Evolutionary conservation across 2,113 vertebrate genomes (phyloP), one percentile per base, ranked within the genome.

Genomic region (Rattus norvegicus): DNA sequence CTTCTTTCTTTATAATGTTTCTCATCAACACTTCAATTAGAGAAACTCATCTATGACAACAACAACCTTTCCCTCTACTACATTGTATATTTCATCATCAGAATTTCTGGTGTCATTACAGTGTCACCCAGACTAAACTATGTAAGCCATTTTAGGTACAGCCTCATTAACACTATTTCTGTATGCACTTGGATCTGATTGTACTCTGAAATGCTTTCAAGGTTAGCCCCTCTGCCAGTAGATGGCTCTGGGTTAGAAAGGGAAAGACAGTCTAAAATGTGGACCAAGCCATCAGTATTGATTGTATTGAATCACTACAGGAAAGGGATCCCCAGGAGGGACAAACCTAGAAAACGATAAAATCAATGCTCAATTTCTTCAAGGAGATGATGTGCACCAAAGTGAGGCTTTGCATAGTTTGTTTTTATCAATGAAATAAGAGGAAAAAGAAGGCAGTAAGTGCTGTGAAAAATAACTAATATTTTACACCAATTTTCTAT

Each of bases 221-320:
- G 54, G 24, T 84, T 95, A 92, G 59, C 33, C 22, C 36, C 20
- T 88, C 61, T 80, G 30, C 86, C 76, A 96, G 85, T 59, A 95
- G 81, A 39, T 81, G 81, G 89, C 95, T 95, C 86, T 94, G n/a
- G 76, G 59, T 92, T 61, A 88, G 92, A 91, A 92, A 76, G 22
- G 14, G 43, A 28, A 85, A 90, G 87, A 39, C 20, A 69, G 69
- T 3, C 24, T 79, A 81, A 85, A 47, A 22, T 85, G 81, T 47
- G 65, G 63, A 22, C 24, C 28, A 39, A 11, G 30, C 39, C 24
- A 69, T 47, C 76, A 65, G 20, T 65, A 17, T 20, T 86, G 72
- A 95, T 39, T 93, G 36, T 90, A 19, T 63, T 75, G 54, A 84
- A 9, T 75, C 84, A 69, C 24, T 14, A 88, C 13, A 26, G 65